Evolutionary conservation across 1,140 invertebrate species (phyloP).

Genomic region (Aphaenogaster rudis): DNA sequence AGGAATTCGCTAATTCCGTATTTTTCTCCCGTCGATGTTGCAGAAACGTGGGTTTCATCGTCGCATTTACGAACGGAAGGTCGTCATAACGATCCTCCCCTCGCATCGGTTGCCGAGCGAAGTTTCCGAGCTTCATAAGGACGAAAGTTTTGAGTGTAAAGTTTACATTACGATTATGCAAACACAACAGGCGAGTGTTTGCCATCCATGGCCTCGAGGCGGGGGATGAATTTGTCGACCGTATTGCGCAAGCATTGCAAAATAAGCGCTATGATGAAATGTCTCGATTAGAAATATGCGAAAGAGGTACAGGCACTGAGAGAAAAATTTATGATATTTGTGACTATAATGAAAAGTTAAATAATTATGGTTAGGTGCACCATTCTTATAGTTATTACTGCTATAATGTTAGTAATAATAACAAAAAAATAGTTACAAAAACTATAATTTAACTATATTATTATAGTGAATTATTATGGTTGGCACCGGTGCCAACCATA

Average conservation of each 20-base stretch:
- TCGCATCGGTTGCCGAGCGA: slow-evolving; percentile 1
- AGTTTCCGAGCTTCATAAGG: slow-evolving; percentile 21
- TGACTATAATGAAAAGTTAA: too few species aligned
- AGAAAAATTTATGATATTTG: too few species aligned
- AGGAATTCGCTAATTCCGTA: not conserved
- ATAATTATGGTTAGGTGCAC: too few species aligned
- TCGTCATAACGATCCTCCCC: not conserved
- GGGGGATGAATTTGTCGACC: not conserved
- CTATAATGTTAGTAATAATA: too few species aligned
- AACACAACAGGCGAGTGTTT: slow-evolving; percentile 18
- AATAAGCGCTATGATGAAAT: not conserved
- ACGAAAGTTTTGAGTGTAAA: slow-evolving; percentile 45
- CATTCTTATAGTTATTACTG: too few species aligned
- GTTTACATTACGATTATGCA: slow-evolving; percentile 58
- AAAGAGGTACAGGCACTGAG: not conserved
- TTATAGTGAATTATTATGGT: too few species aligned
- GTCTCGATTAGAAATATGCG: not conserved
- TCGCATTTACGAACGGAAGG: not conserved
- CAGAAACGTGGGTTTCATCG: not conserved
- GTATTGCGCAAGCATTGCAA: not conserved
- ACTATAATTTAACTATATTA: too few species aligned
- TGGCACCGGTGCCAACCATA: too few species aligned
- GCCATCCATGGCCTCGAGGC: not conserved
- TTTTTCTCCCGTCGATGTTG: not conserved
- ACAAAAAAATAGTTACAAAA: too few species aligned